phyloP scores from a whole-genome alignment of 1,140 invertebrate genomes.

The Neodiprion pinetum region DNA sequence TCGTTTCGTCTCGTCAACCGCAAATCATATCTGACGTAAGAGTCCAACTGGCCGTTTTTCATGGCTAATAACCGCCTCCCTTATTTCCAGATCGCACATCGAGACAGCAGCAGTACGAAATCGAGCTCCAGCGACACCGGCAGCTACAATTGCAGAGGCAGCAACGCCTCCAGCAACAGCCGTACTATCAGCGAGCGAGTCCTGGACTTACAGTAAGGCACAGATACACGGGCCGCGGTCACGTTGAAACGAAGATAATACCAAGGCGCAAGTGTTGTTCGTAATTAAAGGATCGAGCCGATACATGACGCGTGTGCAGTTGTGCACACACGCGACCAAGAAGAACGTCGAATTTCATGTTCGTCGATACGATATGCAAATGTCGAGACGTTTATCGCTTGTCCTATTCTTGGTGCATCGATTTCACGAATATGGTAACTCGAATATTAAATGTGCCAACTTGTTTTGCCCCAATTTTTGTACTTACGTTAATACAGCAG shows the following conservation, averaged over 20 bases:
- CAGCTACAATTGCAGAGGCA: conserved; percentile 21
- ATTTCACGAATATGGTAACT: not conserved
- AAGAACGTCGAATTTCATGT: too few relatives aligned
- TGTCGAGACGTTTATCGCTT: too few relatives aligned
- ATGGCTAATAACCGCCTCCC: too few relatives aligned
- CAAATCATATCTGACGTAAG: too few relatives aligned
- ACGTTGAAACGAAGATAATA: conserved; percentile 46
- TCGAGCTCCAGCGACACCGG: conserved; percentile 29
- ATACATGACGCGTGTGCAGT: not conserved
- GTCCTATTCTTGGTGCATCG: too few relatives aligned
- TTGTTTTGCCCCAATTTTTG: too few relatives aligned
- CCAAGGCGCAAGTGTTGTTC: conserved; percentile 45
- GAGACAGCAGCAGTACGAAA: conserved; percentile 30
- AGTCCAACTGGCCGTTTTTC: too few relatives aligned
- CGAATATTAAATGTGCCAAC: too few relatives aligned
- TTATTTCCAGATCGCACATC: conserved; percentile 39
- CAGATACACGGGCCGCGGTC: conserved; percentile 35
- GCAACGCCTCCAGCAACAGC: conserved; percentile 26
- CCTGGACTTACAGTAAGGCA: not conserved
- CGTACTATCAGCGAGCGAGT: conserved; percentile 39
- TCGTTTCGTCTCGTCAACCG: too few relatives aligned
- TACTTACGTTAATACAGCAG: too few relatives aligned
- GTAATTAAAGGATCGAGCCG: conserved; percentile 24
- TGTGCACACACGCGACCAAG: not conserved
- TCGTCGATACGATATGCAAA: too few relatives aligned